A percentile compares a stretch with the other conserved stretches of the same genome.
Conservation (phyloP, 2,113 vertebrate species). For the Danionella cerebrum region DNA sequence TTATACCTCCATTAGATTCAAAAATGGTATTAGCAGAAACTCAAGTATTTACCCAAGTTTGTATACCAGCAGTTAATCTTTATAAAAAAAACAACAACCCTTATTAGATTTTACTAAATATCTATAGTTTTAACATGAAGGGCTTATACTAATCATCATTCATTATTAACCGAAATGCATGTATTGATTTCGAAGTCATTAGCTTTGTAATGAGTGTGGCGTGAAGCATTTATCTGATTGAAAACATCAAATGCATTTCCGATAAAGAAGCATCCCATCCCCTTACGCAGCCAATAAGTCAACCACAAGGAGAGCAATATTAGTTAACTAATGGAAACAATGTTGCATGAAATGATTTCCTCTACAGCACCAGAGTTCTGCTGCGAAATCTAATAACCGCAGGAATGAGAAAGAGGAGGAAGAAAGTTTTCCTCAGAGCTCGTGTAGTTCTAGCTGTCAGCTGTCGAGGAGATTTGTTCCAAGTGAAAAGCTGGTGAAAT, state of each 20-base stretch:
- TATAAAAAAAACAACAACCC: too few species aligned
- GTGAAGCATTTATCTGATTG: neutral
- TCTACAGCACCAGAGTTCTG: neutral
- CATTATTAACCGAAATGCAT: conserved; percentile 31
- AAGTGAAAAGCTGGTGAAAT: conserved; percentile 12
- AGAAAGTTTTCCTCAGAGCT: conserved; percentile 6
- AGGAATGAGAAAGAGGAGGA: neutral
- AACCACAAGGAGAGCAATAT: neutral
- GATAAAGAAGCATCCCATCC: conserved; percentile 18
- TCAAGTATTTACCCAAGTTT: too few species aligned
- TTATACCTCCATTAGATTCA: too few species aligned
- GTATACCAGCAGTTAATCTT: too few species aligned
- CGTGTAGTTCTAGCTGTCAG: neutral
- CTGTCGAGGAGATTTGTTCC: neutral
- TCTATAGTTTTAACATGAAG: too few species aligned
- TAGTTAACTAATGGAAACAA: conserved; percentile 10
- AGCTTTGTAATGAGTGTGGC: conserved; percentile 19
- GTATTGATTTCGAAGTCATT: conserved; percentile 24
- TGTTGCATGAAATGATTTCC: neutral
- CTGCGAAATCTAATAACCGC: conserved; percentile 11
- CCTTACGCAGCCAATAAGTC: conserved; percentile 1
- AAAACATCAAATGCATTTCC: conserved; percentile 29
- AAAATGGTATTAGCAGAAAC: too few species aligned
- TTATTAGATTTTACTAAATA: too few species aligned
- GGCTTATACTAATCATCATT: conserved; percentile 11